Evolutionary conservation across 2,888 invertebrate species (phyloP).

Genomic region (Troides aeacus): DNA sequence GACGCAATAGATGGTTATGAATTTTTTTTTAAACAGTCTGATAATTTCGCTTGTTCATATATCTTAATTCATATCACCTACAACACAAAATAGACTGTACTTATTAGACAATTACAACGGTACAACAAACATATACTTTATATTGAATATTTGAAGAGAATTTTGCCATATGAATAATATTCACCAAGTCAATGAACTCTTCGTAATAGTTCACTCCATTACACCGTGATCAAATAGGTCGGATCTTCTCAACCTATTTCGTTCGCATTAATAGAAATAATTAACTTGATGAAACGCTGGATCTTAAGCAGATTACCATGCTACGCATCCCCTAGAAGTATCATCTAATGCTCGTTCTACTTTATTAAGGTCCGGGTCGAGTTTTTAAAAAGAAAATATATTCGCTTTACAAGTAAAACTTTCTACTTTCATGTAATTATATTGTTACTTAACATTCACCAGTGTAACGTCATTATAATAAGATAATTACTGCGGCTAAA

Average conservation of each 20-base stretch:
- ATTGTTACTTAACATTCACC: background rate
- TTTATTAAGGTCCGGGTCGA: conserved; percentile 1
- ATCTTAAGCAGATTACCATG: background rate
- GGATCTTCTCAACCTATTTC: background rate
- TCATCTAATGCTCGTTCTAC: background rate
- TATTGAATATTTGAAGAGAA: no score
- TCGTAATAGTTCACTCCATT: background rate
- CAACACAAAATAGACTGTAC: no score
- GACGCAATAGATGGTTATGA: no score
- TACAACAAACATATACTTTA: no score
- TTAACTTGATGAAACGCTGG: background rate
- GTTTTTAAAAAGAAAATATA: background rate
- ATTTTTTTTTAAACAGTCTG: no score
- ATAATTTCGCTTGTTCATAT: no score
- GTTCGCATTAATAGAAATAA: background rate
- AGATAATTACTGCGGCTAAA: background rate
- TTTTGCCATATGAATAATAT: no score
- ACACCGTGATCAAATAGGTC: background rate
- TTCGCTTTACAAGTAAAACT: background rate
- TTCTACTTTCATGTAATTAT: background rate
- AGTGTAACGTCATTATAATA: background rate
- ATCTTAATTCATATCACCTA: no score
- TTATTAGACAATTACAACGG: no score
- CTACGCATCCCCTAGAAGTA: background rate
- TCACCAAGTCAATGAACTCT: no score